Percentiles rank a stretch among this genome's conserved stretches.
These are phyloP conservation scores for Melitaea athalia DNA, from an alignment of 2,888 invertebrate species.

Conservation along the genomic window DNA sequence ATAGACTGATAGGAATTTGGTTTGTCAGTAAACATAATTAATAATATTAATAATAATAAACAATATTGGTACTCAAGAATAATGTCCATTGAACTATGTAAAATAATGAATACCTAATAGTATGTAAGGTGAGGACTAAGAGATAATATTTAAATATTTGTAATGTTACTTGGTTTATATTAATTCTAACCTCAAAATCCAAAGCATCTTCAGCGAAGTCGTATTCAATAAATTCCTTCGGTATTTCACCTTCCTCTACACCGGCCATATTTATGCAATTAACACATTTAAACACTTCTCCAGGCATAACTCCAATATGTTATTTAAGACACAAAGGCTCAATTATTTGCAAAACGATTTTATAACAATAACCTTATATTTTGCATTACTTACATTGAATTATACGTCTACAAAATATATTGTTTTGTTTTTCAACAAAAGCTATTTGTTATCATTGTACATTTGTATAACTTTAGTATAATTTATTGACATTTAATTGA, in stretches of 20 bases:
- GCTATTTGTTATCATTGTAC: background rate
- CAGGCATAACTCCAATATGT: conserved; percentile 38
- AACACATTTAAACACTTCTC: conserved; percentile 55
- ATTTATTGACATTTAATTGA: no score
- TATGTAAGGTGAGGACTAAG: background rate
- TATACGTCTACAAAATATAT: background rate
- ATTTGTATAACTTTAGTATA: no score
- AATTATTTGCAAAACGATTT: background rate
- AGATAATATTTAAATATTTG: background rate
- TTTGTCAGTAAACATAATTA: no score
- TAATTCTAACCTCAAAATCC: conserved; percentile 72
- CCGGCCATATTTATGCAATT: conserved; percentile 69
- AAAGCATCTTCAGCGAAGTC: conserved; percentile 76
- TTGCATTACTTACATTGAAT: background rate
- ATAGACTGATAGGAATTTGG: no score
- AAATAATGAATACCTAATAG: background rate
- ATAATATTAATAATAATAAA: no score
- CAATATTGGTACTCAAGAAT: no score
- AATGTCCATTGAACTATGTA: no score
- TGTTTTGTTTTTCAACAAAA: background rate
- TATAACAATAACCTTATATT: background rate
- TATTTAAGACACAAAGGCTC: background rate
- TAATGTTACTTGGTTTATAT: background rate
- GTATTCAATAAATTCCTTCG: conserved; percentile 68
- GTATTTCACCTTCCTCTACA: conserved; percentile 69